Base-by-base conservation (phyloP, 2,797 vertebrate genomes). In the Crypturellus tataupa region DNA sequence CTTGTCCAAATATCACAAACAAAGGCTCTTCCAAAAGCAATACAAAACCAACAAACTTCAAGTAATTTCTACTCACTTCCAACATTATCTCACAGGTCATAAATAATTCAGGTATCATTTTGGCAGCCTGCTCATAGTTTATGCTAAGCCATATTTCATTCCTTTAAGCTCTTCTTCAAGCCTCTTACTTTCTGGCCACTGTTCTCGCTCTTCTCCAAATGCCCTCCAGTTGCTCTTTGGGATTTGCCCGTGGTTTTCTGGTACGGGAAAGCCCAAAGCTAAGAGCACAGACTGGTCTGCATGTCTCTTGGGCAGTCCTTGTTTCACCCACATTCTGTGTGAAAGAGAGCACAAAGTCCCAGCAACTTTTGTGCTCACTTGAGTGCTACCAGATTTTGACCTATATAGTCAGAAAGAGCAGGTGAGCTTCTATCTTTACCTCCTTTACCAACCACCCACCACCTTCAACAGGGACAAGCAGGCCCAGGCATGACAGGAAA, bases 101-200 rank as follows among this genome's bases (percentile, higher is more conserved):
- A 84, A 93, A 92, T 93, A 89, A 93, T 85, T 87, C 35, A 85
- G 63, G 63, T 53, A 56, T 35, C 73, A 70, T 85, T 83, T 68
- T 84, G 85, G 89, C 73, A 93, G 16, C 17, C 27, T 81, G 47
- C 56, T 76, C 33, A 76, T 29, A 37, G 44, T 5, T 87, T 87
- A 60, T 79, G 67, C 51, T 77, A 64, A 53, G 21, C 19, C 71
- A 55, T 68, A 80, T 82, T 58, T 58, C 24, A 77, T 79, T 85
- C 10, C 31, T 73, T 84, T 6, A 64, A 73, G 31, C 40, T 81
- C 35, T 53, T 83, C 44, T 72, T 64, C 65, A 87, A 68, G 46
- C 6, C 49, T 89, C 33, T 25, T 2, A 4, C 49, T 62, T 77
- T 65, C 82, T 70, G 67, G 33, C 7, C 73, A 84, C 64, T 31